Evolutionary conservation across 2,888 invertebrate genomes (phyloP), one percentile per base, ranked within the genome.

Genomic region (Hypolimnas misippus): DNA sequence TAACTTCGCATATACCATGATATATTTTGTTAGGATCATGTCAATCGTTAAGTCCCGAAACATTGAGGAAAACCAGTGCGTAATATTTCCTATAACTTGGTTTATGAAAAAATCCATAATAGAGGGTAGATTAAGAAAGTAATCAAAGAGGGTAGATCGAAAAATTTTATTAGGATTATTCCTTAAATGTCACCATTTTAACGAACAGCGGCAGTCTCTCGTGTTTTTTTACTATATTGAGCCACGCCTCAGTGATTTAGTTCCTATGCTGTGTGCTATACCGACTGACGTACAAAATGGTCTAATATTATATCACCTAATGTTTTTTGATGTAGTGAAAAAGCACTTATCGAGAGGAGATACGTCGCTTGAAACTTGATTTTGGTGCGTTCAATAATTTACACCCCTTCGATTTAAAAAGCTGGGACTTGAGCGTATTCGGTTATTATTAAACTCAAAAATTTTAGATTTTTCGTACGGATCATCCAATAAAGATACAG

Each of bases 1-100:
- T 92, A 91, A 86, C 72, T 62, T 40, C 49, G 44, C 44, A 57
- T 53, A 44, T 21, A n/a, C 10, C 16, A 12, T 55, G 50, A 19
- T 38, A 17, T 38, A 19, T 52, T 25, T 6, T 40, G 6, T 16
- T 40, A 63, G 51, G 25, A 52, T 55, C 44, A 49, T 46, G 55
- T 59, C 49, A 49, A 21, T n/a, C 40, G 16, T 6, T 16, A 51
- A 38, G 42, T 33, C 31, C 52, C 35, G 38, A 63, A 54, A 44
- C 31, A 14, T 57, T 25, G 31, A 55, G 35, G n/a, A 40, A n/a
- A n/a, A n/a, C 55, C 55, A 55, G 61, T 55, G 61, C 29, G 35
- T 16, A 16, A 29, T 40, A 40, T 14, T 40, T 40, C 16, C 16
- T 7, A 40, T 40, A 40, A 10, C 3, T 44, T 10, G 0, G 19